phyloP scores from a whole-genome alignment of 2,113 vertebrate species.

The Pelvicachromis taeniatus region DNA sequence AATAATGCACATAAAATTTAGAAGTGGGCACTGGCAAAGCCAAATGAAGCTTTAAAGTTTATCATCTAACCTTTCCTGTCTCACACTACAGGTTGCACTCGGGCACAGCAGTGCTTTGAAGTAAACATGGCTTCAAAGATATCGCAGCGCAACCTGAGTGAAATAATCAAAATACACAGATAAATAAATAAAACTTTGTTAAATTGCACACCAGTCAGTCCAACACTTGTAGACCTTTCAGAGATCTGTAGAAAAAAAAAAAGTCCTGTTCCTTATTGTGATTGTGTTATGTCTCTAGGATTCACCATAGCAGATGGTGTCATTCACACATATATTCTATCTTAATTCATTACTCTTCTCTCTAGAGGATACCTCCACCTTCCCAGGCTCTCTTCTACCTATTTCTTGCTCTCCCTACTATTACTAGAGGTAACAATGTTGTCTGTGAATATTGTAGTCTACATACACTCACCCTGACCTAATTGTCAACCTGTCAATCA shows the following conservation, averaged over 20 bases:
- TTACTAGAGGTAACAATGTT: no score
- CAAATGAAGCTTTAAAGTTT: neutral
- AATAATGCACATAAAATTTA: rapidly evolving
- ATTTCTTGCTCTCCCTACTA: no score
- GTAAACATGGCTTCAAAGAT: neutral
- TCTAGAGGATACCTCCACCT: no score
- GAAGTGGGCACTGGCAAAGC: neutral
- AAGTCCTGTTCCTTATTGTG: neutral
- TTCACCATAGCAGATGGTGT: no score
- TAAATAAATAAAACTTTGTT: neutral
- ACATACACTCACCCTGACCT: no score
- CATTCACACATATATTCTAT: no score
- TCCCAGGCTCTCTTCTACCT: no score
- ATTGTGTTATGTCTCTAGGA: neutral
- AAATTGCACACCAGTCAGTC: neutral
- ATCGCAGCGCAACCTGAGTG: neutral
- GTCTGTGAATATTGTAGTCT: no score
- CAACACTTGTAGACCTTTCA: neutral
- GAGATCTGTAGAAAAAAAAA: neutral
- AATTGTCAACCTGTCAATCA: no score
- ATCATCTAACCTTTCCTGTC: neutral
- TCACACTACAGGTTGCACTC: neutral
- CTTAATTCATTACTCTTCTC: no score
- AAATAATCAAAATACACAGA: neutral
- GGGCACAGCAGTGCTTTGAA: neutral